A percentile compares a stretch with the other conserved stretches of the same genome.
Evolutionary conservation across 2,113 vertebrate species (phyloP).

Genomic region (Manacus vitellinus): DNA sequence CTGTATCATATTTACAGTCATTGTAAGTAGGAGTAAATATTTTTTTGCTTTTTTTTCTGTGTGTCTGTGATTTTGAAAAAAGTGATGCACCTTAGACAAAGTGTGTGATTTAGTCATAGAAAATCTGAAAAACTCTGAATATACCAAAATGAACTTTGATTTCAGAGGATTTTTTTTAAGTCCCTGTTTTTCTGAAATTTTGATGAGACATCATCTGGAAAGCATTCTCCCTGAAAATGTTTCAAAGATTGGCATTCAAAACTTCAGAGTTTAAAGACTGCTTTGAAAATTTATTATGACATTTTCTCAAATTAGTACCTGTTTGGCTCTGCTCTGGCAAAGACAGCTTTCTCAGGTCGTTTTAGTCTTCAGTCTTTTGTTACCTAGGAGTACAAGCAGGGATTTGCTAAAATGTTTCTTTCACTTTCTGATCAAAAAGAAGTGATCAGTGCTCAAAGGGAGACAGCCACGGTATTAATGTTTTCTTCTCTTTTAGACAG

Average conservation of each 20-base stretch:
- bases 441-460: neutral
- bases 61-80: neutral
- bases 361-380: neutral
- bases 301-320: neutral
- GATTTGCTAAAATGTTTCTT: neutral
- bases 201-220: neutral
- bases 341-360: neutral
- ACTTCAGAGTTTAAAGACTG: neutral
- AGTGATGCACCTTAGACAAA: rapidly evolving
- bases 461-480: neutral
- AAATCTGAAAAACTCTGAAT: neutral
- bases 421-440: slow-evolving; percentile 3
- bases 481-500: neutral
- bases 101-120: neutral
- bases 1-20: neutral
- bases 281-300: slow-evolving; percentile 7
- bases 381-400: neutral
- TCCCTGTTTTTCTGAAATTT: neutral
- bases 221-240: neutral
- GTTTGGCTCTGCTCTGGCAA: neutral
- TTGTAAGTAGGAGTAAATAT: neutral
- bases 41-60: too few species aligned
- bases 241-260: neutral
- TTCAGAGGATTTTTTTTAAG: neutral
- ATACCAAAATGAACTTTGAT: neutral